Conservation (phyloP, 2,888 invertebrate genomes). For the Stenotaenia linearis region DNA sequence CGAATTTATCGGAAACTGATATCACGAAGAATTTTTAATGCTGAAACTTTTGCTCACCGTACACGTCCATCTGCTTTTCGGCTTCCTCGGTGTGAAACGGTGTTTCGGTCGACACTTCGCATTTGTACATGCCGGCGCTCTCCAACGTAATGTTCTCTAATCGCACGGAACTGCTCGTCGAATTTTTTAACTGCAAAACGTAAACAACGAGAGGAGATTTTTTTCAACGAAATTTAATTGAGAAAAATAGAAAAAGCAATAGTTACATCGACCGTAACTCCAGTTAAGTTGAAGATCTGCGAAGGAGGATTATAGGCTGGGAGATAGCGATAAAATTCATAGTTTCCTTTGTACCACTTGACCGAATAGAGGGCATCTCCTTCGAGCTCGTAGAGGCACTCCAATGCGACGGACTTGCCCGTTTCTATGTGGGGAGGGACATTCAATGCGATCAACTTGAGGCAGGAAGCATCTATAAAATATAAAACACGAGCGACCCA, state of each 20-base stretch:
- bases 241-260: background rate
- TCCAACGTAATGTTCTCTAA: slow-evolving; percentile 19
- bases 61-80: slow-evolving; percentile 22
- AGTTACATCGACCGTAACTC: slow-evolving; percentile 73
- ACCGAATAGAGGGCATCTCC: slow-evolving; percentile 69
- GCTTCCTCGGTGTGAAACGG: slow-evolving; percentile 12
- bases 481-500: background rate
- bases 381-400: slow-evolving; percentile 69
- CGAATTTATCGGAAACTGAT: background rate
- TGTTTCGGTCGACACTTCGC: slow-evolving; percentile 29
- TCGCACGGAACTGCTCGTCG: background rate
- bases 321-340: slow-evolving; percentile 73
- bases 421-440: slow-evolving; percentile 40
- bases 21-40: background rate
- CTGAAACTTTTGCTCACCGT: slow-evolving; percentile 1
- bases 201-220: background rate
- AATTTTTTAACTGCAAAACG: slow-evolving; percentile 15
- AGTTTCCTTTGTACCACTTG: slow-evolving; percentile 71
- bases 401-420: slow-evolving; percentile 64
- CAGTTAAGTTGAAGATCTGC: slow-evolving; percentile 63
- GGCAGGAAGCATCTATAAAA: slow-evolving; percentile 29
- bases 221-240: background rate
- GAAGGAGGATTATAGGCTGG: slow-evolving; percentile 72
- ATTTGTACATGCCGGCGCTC: slow-evolving; percentile 27
- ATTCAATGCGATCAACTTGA: slow-evolving; percentile 30